Percentiles rank a stretch among this genome's conserved stretches.
These are phyloP conservation scores for Teinopalpus imperialis DNA, from an alignment of 2,888 invertebrate genomes.

Conservation along the genomic window DNA sequence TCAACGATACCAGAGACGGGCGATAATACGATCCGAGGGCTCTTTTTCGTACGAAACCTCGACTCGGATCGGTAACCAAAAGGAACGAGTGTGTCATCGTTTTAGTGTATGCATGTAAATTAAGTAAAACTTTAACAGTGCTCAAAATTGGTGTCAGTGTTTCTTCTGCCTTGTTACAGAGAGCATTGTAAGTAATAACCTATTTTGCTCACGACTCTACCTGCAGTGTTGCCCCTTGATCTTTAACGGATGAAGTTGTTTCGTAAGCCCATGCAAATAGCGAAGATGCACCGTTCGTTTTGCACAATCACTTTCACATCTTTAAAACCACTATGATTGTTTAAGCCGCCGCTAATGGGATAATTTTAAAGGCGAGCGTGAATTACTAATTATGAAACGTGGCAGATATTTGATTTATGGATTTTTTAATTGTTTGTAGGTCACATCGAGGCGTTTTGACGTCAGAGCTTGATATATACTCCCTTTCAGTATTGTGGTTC, in stretches of 20 bases:
- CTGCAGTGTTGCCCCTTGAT: conserved; percentile 51
- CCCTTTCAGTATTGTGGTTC: not conserved
- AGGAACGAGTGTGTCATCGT: no score
- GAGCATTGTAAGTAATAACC: conserved; percentile 22
- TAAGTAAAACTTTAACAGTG: no score
- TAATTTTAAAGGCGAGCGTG: conserved; percentile 9
- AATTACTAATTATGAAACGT: conserved; percentile 9
- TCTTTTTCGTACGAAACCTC: no score
- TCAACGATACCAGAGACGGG: no score
- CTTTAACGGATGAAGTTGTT: conserved; percentile 62
- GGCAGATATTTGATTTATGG: conserved; percentile 12
- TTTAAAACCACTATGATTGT: conserved; percentile 35
- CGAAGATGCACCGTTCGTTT: conserved; percentile 58
- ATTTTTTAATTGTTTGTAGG: conserved; percentile 2
- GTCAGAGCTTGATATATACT: not conserved
- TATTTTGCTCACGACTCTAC: conserved; percentile 35
- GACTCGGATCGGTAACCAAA: no score
- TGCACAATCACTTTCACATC: conserved; percentile 72
- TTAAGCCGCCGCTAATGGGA: conserved; percentile 8
- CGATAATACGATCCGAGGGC: no score
- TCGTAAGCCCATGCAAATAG: conserved; percentile 64
- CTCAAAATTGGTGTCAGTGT: conserved; percentile 14
- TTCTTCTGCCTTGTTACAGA: conserved; percentile 11
- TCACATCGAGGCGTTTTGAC: not conserved
- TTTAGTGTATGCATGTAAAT: no score